Evolutionary conservation across 2,888 invertebrate species (phyloP).

Genomic region (Charanyca ferruginea): DNA sequence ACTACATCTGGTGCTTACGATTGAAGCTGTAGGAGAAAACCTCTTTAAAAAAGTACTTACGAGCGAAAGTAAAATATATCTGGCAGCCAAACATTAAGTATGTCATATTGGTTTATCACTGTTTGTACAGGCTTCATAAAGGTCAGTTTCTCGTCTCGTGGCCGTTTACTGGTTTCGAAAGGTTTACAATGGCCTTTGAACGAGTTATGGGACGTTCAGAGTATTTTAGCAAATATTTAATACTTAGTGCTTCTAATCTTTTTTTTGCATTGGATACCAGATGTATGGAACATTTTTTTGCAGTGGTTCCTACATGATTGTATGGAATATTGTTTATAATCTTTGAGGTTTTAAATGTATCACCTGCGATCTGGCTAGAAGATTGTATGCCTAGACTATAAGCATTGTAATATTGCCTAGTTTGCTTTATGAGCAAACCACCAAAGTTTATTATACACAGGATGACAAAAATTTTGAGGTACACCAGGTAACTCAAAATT

Average conservation of each 20-base stretch:
- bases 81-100: conserved; percentile 64
- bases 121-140: conserved; percentile 79
- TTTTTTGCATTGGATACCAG: conserved; percentile 3
- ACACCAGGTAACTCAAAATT: too few relatives aligned
- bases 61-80: conserved; percentile 66
- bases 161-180: conserved; percentile 69
- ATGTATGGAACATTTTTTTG: too few relatives aligned
- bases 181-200: conserved; percentile 62
- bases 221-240: conserved; percentile 42
- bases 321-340: background rate
- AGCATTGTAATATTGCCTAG: conserved; percentile 1
- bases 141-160: conserved; percentile 65
- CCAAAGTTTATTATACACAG: conserved; percentile 18
- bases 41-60: conserved; percentile 58
- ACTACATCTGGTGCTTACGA: too few relatives aligned
- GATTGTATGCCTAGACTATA: background rate
- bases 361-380: background rate
- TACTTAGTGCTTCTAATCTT: conserved; percentile 31
- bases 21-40: too few relatives aligned
- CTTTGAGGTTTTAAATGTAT: background rate
- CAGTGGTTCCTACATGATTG: too few relatives aligned
- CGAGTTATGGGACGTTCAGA: conserved; percentile 38
- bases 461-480: too few relatives aligned
- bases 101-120: conserved; percentile 77
- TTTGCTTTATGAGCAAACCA: conserved; percentile 5